A percentile compares a stretch with the other conserved stretches of the same genome.
phyloP scores from a whole-genome alignment of 2,797 vertebrate genomes.

The Anguilla anguilla region DNA sequence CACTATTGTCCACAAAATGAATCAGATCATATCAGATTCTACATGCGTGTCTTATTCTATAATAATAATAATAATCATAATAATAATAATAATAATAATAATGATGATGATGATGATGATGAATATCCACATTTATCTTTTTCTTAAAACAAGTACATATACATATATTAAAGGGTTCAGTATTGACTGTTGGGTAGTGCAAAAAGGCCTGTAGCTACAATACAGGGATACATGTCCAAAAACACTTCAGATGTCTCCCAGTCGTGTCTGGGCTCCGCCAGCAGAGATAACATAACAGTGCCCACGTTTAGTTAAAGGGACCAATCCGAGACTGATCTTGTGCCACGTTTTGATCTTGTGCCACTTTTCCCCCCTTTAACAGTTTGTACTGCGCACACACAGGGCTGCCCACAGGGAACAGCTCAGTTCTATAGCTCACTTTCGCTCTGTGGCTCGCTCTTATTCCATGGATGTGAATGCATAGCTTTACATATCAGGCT shows the following conservation, averaged over 20 bases:
- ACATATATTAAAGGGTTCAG: neutral
- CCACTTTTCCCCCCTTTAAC: neutral
- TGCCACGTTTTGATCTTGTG: neutral
- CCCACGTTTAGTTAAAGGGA: constrained; percentile 40
- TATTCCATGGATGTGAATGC: neutral
- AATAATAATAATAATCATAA: too few species aligned
- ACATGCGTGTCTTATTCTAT: neutral
- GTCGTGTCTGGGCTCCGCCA: constrained; percentile 49
- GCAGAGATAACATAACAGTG: constrained; percentile 39
- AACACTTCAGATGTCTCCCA: constrained; percentile 47
- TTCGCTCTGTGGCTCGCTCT: neutral
- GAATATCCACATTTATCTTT: neutral
- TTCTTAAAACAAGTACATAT: neutral
- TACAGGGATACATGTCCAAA: constrained; percentile 43
- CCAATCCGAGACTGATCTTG: constrained; percentile 21
- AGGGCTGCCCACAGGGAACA: constrained; percentile 23
- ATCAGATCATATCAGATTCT: neutral
- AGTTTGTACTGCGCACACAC: neutral
- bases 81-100: neutral
- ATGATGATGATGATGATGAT: neutral
- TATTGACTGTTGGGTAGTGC: constrained; percentile 19
- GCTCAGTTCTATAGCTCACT: neutral
- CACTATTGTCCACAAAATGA: neutral
- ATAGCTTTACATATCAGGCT: neutral
- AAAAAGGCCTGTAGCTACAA: constrained; percentile 33